A percentile compares a stretch with the other conserved stretches of the same genome.
These are phyloP conservation scores for Apotomis capreana DNA, from an alignment of 2,888 invertebrate species.

Conservation along the genomic window DNA sequence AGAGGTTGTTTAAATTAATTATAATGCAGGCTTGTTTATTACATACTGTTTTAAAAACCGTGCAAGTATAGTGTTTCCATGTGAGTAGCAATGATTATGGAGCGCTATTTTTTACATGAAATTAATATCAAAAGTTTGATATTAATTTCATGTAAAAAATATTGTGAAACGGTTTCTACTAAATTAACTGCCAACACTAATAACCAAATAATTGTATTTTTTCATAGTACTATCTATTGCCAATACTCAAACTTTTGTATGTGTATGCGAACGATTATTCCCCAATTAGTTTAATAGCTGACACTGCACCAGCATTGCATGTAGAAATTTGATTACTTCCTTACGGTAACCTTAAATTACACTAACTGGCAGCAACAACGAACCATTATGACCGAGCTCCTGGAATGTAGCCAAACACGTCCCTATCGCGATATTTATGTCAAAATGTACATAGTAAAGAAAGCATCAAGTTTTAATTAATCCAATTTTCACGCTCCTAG, in stretches of 20 bases:
- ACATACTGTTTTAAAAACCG: too few species aligned
- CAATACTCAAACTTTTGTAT: too few species aligned
- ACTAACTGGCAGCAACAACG: constrained; percentile 18
- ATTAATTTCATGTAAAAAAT: too few species aligned
- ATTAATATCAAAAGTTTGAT: too few species aligned
- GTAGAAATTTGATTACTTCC: constrained; percentile 11
- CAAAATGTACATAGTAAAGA: constrained; percentile 25
- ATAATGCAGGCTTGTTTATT: not conserved
- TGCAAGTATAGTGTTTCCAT: too few species aligned
- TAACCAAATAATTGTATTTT: too few species aligned
- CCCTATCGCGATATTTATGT: constrained; percentile 23
- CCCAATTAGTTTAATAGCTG: not conserved
- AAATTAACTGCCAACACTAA: too few species aligned
- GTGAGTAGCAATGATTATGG: too few species aligned
- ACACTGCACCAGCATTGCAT: not conserved
- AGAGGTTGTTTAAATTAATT: not conserved
- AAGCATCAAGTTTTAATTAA: constrained; percentile 25
- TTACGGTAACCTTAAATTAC: constrained; percentile 12
- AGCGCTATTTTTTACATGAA: too few species aligned
- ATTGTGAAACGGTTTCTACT: too few species aligned
- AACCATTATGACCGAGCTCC: constrained; percentile 14
- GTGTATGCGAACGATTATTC: not conserved
- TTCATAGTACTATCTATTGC: too few species aligned
- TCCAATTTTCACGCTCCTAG: constrained; percentile 16
- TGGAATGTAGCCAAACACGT: constrained; percentile 25